These are phyloP conservation scores for Glaucomys volans DNA, from an alignment of 2,113 vertebrate genomes.

Conservation along the genomic window DNA sequence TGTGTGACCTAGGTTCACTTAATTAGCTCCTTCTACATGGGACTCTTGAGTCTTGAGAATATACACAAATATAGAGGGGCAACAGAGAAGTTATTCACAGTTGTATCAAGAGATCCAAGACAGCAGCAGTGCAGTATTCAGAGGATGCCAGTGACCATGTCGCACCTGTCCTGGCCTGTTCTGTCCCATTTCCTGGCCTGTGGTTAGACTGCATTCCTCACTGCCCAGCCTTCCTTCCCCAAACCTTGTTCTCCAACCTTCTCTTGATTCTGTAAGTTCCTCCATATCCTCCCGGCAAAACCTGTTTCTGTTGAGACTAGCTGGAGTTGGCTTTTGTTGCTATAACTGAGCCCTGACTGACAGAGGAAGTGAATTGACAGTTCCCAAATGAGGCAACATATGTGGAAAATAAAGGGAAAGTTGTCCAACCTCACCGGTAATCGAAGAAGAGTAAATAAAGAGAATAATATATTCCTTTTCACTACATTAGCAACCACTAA, in stretches of 20 bases:
- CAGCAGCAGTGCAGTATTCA: background rate
- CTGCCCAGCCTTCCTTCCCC: background rate
- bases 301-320: background rate
- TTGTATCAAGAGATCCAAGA: background rate
- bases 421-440: background rate
- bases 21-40: background rate
- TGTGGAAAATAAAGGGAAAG: conserved; percentile 16
- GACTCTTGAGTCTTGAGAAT: conserved; percentile 11
- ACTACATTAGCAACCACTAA: background rate
- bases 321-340: background rate
- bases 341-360: background rate
- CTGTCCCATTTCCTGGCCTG: background rate
- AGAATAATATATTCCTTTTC: background rate
- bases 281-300: background rate
- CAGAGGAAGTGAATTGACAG: background rate
- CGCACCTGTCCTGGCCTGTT: background rate
- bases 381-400: background rate
- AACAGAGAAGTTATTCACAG: background rate
- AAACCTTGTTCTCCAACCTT: background rate
- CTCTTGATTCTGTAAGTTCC: background rate
- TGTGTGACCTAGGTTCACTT: background rate
- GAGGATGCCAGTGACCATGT: background rate
- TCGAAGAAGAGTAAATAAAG: background rate
- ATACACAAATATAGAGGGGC: background rate
- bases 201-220: background rate